Evolutionary conservation across 2,113 vertebrate species (phyloP).

Genomic region (Neomonachus schauinslandi): DNA sequence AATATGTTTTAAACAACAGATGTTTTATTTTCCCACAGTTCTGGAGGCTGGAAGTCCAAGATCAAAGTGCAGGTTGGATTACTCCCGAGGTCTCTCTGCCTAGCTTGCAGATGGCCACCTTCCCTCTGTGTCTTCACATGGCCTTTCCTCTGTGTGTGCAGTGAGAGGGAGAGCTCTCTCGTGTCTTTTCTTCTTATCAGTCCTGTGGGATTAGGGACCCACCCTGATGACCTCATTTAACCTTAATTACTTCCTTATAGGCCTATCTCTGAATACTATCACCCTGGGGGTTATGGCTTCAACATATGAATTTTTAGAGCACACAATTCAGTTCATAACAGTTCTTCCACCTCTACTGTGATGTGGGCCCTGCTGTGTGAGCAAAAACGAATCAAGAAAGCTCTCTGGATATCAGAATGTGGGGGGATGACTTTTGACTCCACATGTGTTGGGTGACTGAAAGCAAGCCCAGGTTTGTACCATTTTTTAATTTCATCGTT

Average conservation of each 20-base stretch:
- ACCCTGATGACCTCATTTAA: neutral
- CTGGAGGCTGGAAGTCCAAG: neutral
- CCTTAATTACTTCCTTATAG: neutral
- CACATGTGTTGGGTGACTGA: rapidly evolving
- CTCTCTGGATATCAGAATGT: neutral
- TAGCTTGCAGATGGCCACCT: neutral
- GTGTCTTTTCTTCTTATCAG: neutral
- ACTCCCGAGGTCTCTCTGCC: neutral
- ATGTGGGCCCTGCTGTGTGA: neutral
- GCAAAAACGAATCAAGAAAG: neutral
- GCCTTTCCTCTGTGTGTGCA: neutral
- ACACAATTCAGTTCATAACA: neutral
- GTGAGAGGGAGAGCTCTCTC: neutral
- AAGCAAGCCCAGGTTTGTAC: neutral
- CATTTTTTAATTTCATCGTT: neutral
- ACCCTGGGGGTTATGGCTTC: neutral
- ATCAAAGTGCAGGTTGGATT: neutral
- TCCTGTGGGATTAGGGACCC: neutral
- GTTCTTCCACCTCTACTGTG: neutral
- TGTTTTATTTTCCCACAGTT: neutral
- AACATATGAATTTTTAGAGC: neutral
- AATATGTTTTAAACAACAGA: too few relatives aligned
- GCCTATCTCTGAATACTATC: neutral
- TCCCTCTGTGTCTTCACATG: neutral
- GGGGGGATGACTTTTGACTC: neutral